These are phyloP conservation scores for Amphipoea oculea DNA, from an alignment of 2,888 invertebrate genomes.

Conservation along the genomic window DNA sequence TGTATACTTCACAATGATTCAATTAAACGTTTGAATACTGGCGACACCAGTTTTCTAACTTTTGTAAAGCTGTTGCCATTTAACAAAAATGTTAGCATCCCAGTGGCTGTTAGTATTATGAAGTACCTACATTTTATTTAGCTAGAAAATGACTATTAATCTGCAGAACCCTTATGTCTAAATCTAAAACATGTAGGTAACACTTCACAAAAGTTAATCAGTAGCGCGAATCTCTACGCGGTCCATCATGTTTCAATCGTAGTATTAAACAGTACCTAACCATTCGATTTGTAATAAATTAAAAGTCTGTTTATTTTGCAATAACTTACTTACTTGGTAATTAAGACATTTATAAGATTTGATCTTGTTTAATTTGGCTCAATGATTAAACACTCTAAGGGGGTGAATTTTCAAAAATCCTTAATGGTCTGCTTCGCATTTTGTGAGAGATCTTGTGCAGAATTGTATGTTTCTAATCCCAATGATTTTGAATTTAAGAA, in stretches of 20 bases:
- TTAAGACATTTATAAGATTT: constrained; percentile 11
- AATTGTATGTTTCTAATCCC: no score
- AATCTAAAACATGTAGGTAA: constrained; percentile 1
- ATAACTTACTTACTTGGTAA: not conserved
- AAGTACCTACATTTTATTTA: not conserved
- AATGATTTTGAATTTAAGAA: no score
- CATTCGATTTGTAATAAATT: constrained; percentile 24
- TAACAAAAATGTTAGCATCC: not conserved
- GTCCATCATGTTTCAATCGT: constrained; percentile 27
- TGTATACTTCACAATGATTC: not conserved
- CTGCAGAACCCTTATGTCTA: constrained; percentile 15
- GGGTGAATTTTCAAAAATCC: no score
- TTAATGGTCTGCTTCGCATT: no score
- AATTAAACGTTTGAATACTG: not conserved
- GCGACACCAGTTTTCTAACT: no score
- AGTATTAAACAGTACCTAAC: constrained; percentile 26
- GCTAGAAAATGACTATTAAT: not conserved
- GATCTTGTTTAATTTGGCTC: not conserved
- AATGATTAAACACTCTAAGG: no score
- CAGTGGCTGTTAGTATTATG: not conserved
- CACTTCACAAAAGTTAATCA: constrained; percentile 15
- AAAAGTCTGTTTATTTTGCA: constrained; percentile 30
- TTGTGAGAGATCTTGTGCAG: no score
- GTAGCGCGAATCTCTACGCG: constrained; percentile 17
- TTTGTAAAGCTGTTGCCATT: not conserved